Evolutionary conservation across 2,888 invertebrate species (phyloP), one percentile per base, ranked within the genome.

Genomic region (Plagiodera versicolora): DNA sequence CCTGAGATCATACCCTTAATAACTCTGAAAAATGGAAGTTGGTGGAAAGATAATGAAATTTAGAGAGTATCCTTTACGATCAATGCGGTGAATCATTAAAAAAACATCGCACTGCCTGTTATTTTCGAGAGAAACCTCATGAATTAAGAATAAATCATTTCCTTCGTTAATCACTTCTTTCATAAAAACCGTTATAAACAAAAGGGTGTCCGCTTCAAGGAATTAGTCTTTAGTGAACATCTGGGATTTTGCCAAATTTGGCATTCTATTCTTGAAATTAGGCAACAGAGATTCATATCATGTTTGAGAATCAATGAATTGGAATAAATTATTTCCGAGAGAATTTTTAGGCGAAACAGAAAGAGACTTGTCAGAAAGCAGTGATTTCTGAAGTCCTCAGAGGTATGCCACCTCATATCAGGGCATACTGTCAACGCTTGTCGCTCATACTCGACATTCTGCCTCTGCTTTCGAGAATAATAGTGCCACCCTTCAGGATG

Each of bases 401-500:
- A 68, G 89, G 89, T 14, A 87, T 91, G 77, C 79, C 84, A n/a
- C 84, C 86, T 1, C 67, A 71, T 9, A 77, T 84, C 2, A 77
- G 84, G 52, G 79, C 82, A 11, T 84, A 80, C 70, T 74, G 82
- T 46, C 73, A 79, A 1, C 72, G 80, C 0, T 63, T 68, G 1
- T 79, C 83, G 0, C 76, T 92, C n/a, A 79, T 86, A 28, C 74
- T 89, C 39, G 94, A 95, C 70, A 79, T 90, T 0, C 75, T 93
- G 56, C 92, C 95, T 0, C 78, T 89, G 35, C 75, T 95, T 49
- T 83, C 89, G 1, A 83, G 86, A 58, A 84, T 95, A 53, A 82
- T 95, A 49, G 85, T 88, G 54, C 95, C 95, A 0, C 81, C 82
- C 17, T 81, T 95, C 45, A 83, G 94, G 52, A 89, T 92, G 0